Evolutionary conservation across 2,888 invertebrate genomes (phyloP).

Genomic region (Phasia obesa): DNA sequence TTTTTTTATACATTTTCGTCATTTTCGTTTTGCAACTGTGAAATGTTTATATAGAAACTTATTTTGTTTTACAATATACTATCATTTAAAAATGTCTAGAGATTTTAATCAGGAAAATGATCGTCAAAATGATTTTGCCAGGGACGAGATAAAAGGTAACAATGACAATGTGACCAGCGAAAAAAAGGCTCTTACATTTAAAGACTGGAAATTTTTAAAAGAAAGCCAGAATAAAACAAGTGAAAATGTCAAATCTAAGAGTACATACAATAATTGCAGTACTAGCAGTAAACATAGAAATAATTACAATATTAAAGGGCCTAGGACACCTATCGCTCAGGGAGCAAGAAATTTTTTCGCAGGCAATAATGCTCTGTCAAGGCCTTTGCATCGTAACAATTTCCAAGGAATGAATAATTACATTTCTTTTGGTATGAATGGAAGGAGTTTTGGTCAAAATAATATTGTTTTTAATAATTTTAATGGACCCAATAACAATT

Average conservation of each 20-base stretch:
- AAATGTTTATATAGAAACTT: not conserved
- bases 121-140: not conserved
- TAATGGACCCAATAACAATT: not conserved
- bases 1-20: not conserved
- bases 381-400: not conserved
- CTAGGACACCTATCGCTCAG: not conserved
- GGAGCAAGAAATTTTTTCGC: not conserved
- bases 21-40: not conserved
- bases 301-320: not conserved
- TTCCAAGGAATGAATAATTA: not conserved
- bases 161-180: not conserved
- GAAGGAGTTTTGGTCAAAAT: not conserved
- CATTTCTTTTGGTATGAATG: not conserved
- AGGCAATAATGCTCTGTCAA: not conserved
- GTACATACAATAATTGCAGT: not conserved
- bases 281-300: not conserved
- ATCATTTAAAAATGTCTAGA: not conserved
- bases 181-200: slow-evolving; percentile 73
- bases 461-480: not conserved
- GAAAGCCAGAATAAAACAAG: slow-evolving; percentile 58
- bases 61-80: not conserved
- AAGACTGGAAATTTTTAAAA: slow-evolving; percentile 76
- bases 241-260: slow-evolving; percentile 1
- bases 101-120: slow-evolving; percentile 1
- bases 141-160: not conserved